Conservation (phyloP, 23 tunicate genomes). For the Phallusia fumigata region DNA sequence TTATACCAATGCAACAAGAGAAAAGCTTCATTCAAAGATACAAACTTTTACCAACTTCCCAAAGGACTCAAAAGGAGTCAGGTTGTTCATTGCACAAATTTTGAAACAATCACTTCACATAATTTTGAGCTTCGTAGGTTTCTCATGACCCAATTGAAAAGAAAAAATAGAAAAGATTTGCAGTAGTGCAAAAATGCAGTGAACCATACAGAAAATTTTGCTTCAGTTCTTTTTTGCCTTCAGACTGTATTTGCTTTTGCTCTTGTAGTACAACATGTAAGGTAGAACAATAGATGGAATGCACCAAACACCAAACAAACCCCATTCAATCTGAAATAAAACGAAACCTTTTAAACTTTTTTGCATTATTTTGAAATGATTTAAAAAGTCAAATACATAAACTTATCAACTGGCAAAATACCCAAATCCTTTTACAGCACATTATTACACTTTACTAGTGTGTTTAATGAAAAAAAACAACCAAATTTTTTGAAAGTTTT, state of each 20-base stretch:
- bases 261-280: conserved; percentile 75
- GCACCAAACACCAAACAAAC: conserved; percentile 81
- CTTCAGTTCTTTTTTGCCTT: conserved; percentile 61
- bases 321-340: conserved; percentile 79
- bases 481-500: neutral
- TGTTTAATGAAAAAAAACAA: neutral
- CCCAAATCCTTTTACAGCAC: neutral
- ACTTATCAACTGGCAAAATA: neutral
- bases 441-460: neutral
- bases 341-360: neutral
- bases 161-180: neutral
- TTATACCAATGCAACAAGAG: conserved; percentile 1
- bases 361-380: too few relatives aligned
- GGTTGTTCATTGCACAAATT: neutral
- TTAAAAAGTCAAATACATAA: neutral
- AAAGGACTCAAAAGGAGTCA: too few relatives aligned
- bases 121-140: neutral
- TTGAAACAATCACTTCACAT: neutral
- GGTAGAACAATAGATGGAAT: conserved; percentile 92
- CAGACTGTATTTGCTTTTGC: conserved; percentile 78
- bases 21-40: neutral
- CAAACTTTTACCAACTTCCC: too few relatives aligned
- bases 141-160: neutral
- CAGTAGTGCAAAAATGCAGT: conserved; percentile 1
- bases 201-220: neutral